Base-by-base conservation (phyloP, 1,140 invertebrate species). In the Heliconius hermathena region DNA sequence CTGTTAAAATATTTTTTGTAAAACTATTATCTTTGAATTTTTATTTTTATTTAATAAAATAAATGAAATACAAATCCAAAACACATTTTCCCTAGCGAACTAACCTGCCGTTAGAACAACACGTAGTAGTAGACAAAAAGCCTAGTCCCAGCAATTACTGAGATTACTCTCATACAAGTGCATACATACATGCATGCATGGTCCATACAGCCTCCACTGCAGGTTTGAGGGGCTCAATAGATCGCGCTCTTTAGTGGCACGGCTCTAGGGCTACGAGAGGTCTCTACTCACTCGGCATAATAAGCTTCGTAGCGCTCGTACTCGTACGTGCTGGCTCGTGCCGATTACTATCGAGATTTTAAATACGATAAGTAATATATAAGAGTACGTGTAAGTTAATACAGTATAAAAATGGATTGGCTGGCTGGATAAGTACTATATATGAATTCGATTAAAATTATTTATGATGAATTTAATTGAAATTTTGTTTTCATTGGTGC, bases 91-190 rank as follows among this genome's bases (percentile, higher is more conserved):
- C 26, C 22, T 29, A 9, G 60, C 9, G 9, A 22, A 60, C 20
- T 2, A 57, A 57, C 54, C 54, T 9, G 26, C 11, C 22, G 60
- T 6, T 66, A 66, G 9, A 26, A 29, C 60, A 66, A 29, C 9
- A 66, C 26, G 22, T 66, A 66, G 26, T 29, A 22, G 60, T 16
- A 66, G 60, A 66, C 60, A 66, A 66, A 66, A 66, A 66, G 60
- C 60, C 60, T 66, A 66, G 60, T 66, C 60, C 26, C 22, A 66
- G 60, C 60, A 66, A 66, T 66, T 66, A 66, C 60, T 66, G 60
- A 26, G 60, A 66, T 66, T 66, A 66, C 60, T 66, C 26, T 66
- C 22, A 57, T 57, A 57, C 54, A 9, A 57, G n/a, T 57, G 9
- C 20, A 57, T 57, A 57, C 54, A 22, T 57, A 22, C 54, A 22